phyloP scores from a whole-genome alignment of 2,113 vertebrate species.

The Formicarius rufipectus region DNA sequence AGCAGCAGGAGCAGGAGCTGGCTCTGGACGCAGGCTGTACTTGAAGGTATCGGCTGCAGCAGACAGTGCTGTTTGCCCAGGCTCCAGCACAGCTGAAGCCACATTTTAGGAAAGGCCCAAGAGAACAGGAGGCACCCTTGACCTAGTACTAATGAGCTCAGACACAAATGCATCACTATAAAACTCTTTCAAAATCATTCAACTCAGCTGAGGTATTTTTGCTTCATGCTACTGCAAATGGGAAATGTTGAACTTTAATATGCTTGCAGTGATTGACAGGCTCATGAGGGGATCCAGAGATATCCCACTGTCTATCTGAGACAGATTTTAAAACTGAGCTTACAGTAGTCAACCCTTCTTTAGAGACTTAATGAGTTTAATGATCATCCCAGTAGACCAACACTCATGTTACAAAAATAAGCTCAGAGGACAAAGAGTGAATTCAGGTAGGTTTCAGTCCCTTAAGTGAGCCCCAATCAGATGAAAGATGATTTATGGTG shows the following conservation, averaged over 20 bases:
- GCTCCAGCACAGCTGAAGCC: not conserved
- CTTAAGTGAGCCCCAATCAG: not conserved
- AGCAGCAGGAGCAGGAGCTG: not conserved
- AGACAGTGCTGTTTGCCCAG: not conserved
- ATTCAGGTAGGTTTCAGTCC: not conserved
- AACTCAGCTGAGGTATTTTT: not conserved
- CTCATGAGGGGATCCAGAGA: not conserved
- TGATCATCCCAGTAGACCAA: not conserved
- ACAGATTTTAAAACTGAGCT: not conserved
- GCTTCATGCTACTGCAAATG: not conserved
- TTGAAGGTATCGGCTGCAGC: not conserved
- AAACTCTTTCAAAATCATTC: not conserved
- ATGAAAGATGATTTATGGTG: not conserved
- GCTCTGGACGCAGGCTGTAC: not conserved
- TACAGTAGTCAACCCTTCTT: not conserved
- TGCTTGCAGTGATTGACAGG: not conserved
- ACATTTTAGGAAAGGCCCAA: not conserved
- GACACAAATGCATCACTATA: rapidly evolving
- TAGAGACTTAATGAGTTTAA: conserved; percentile 8
- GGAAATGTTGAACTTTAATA: not conserved
- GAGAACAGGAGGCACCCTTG: not conserved
- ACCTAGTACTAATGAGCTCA: not conserved
- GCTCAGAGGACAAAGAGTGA: not conserved
- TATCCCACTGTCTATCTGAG: not conserved
- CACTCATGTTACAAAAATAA: not conserved